Conservation (phyloP, 2,888 invertebrate genomes). For the Drosophila mulleri region DNA sequence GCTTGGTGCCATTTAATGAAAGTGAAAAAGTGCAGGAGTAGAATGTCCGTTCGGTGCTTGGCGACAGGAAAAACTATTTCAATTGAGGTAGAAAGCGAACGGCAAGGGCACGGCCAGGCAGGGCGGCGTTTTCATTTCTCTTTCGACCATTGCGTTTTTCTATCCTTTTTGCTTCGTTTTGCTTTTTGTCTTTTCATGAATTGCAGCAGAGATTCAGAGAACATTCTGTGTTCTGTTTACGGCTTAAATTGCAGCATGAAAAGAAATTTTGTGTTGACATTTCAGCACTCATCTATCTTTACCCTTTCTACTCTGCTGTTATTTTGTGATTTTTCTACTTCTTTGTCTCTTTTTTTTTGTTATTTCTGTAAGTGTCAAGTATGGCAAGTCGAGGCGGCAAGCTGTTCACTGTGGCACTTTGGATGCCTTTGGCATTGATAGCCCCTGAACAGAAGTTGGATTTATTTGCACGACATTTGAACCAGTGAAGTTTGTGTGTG, state of each 20-base stretch:
- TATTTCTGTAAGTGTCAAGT: slow-evolving; percentile 58
- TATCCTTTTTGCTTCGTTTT: background rate
- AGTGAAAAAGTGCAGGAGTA: slow-evolving; percentile 70
- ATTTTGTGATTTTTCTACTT: slow-evolving; percentile 5
- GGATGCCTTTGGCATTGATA: slow-evolving; percentile 66
- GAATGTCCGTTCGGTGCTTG: slow-evolving; percentile 58
- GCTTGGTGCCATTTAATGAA: slow-evolving; percentile 60
- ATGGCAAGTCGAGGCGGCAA: slow-evolving; percentile 57
- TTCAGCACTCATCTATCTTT: slow-evolving; percentile 55
- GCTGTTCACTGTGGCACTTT: slow-evolving; percentile 49
- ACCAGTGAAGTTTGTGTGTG: slow-evolving; percentile 41
- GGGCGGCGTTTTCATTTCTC: slow-evolving; percentile 63
- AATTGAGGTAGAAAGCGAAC: slow-evolving; percentile 75
- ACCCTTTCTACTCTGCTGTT: slow-evolving; percentile 3
- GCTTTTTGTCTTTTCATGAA: slow-evolving; percentile 41
- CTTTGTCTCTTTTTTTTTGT: background rate
- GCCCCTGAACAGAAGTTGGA: slow-evolving; percentile 46
- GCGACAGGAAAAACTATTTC: slow-evolving; percentile 73
- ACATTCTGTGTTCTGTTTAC: slow-evolving; percentile 58
- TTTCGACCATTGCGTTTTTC: slow-evolving; percentile 20
- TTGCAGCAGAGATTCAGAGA: slow-evolving; percentile 54
- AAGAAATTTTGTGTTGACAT: slow-evolving; percentile 69
- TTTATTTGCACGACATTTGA: slow-evolving; percentile 47
- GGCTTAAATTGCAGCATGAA: slow-evolving; percentile 75
- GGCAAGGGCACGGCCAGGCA: slow-evolving; percentile 69